phyloP scores from a whole-genome alignment of 2,888 invertebrate species.

The Eupithecia abbreviata region DNA sequence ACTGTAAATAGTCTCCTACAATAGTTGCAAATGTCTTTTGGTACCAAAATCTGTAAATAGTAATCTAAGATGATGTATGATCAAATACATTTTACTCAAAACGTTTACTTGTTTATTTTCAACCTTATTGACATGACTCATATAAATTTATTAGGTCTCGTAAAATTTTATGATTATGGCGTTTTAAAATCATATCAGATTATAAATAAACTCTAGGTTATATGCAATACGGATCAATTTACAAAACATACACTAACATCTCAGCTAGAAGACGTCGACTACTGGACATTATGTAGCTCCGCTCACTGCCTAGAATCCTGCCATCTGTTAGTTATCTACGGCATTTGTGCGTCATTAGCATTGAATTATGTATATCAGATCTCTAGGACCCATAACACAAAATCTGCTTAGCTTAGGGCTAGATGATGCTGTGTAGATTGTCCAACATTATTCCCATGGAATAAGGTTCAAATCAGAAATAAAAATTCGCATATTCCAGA shows the following conservation, averaged over 20 bases:
- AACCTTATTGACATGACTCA: constrained; percentile 2
- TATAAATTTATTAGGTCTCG: constrained; percentile 2
- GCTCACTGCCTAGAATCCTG: background rate
- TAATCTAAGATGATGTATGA: constrained; percentile 10
- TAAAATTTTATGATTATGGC: background rate
- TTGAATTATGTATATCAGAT: background rate
- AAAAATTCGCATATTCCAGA: too few relatives aligned
- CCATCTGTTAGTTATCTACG: background rate
- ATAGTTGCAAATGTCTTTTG: constrained; percentile 7
- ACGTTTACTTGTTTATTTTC: constrained; percentile 16
- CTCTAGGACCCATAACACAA: too few relatives aligned
- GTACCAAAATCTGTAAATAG: constrained; percentile 1
- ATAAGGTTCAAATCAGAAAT: too few relatives aligned
- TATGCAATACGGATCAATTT: background rate
- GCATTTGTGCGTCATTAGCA: background rate
- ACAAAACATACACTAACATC: background rate
- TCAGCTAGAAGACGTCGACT: background rate
- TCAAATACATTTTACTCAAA: constrained; percentile 54
- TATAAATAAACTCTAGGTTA: background rate
- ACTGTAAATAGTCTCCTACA: background rate
- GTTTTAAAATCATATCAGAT: background rate
- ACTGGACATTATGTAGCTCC: background rate
- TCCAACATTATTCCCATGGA: too few relatives aligned
- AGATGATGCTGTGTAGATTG: too few relatives aligned
- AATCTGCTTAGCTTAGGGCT: too few relatives aligned